Evolutionary conservation across 2,113 vertebrate genomes (phyloP).

Genomic region (Saccopteryx leptura): DNA sequence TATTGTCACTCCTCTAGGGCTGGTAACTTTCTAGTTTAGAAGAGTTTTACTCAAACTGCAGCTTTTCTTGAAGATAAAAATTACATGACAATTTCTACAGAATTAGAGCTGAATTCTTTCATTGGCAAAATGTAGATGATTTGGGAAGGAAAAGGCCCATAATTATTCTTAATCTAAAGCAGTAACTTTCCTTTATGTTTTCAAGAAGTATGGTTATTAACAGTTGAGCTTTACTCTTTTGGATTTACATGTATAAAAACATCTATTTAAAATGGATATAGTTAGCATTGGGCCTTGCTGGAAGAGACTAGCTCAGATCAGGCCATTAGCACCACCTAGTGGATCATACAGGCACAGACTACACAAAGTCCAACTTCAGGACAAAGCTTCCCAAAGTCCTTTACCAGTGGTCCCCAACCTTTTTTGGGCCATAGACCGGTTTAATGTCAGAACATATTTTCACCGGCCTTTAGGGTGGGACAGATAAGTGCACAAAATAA

Average conservation of each 20-base stretch:
- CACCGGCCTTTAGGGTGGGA: too few relatives aligned
- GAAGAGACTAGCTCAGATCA: background rate
- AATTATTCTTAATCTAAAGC: conserved; percentile 39
- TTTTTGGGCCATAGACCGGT: too few relatives aligned
- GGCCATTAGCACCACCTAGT: conserved; percentile 71
- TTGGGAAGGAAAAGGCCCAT: background rate
- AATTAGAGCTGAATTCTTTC: conserved; percentile 49
- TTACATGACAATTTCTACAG: background rate
- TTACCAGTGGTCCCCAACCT: too few relatives aligned
- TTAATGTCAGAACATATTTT: too few relatives aligned
- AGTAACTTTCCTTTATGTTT: conserved; percentile 47
- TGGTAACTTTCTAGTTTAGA: conserved; percentile 21
- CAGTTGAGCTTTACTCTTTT: background rate
- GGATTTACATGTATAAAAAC: conserved; percentile 11
- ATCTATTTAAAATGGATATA: background rate
- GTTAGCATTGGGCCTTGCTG: background rate
- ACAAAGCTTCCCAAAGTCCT: background rate
- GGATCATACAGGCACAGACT: background rate
- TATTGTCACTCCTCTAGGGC: background rate
- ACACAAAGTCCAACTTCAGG: background rate
- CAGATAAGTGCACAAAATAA: too few relatives aligned
- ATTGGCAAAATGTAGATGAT: conserved; percentile 42
- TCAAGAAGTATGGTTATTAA: conserved; percentile 24
- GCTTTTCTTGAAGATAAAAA: conserved; percentile 63
- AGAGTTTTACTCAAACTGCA: conserved; percentile 14